Base-by-base conservation (phyloP, 2,113 vertebrate genomes). In the Triplophysa siluroides region DNA sequence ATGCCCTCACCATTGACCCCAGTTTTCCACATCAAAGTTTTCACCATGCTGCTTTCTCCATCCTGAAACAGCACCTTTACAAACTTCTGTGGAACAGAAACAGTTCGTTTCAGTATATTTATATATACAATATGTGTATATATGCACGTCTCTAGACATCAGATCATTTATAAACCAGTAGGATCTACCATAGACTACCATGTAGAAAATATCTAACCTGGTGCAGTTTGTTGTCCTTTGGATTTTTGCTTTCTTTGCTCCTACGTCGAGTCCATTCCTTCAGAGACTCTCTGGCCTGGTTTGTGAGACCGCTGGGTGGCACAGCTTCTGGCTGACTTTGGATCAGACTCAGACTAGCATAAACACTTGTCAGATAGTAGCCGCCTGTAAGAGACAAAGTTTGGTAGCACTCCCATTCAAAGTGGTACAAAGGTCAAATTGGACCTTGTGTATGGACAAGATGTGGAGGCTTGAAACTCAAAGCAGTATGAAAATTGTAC, bases 311-410 rank as follows among this genome's bases (percentile, higher is more conserved):
- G 14, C 43, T 60, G 1, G 29, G 21, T 38, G 79, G 78, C 24
- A 80, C 52, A 19, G 64, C 69, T 4, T 80, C 78, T 1, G 81
- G 85, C 29, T 85, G 78, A 58, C 82, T 87, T 78, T 88, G 85
- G 66, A 89, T 88, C 56, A 85, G 83, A 47, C 78, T 87, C 21
- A 88, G 67, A 70, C 88, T 88, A 78, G 88, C 87, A 14, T 89
- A 89, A 65, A 89, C 67, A 10, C 88, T 89, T n/a, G 87, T 88
- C 84, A 89, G 83, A 50, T 89, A 89, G 82, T 89, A 89, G 10
- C 88, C 88, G 56, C 86, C 88, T 89, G 23, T n/a, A 24, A 81
- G 21, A 66, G 38, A 78, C 61, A 18, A 16, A 38, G 19, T 56
- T 71, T 56, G 65, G 11, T 54, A 54, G 19, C 50, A 54, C 5